Base-by-base conservation (phyloP, 2,797 vertebrate genomes). In the Epinephelus malabaricus region DNA sequence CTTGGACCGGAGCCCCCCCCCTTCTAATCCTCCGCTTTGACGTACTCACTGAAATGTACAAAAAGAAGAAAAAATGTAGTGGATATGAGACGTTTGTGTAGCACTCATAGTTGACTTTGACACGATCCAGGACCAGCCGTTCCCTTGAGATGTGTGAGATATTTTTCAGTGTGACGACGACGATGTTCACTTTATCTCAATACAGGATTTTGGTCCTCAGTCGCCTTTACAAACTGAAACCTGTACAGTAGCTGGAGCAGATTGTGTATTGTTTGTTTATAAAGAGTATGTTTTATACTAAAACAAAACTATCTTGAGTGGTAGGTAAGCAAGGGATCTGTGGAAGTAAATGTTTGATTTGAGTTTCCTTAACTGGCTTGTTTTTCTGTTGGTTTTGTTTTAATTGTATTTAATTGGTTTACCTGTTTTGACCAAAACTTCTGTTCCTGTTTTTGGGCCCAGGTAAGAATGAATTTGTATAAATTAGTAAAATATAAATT, bases 231-330 rank as follows among this genome's bases (percentile, higher is more conserved):
- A 93, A 87, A 45, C 74, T 83, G 86, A 92, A 94, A 85, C 90
- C 71, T 96, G 94, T 96, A 96, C 93, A 95, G 92, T 95, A 95
- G 93, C 92, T 89, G 92, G 94, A 93, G 81, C 93, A 95, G 95
- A 95, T 95, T 95, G 95, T 89, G 96, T 97, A 96, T 94, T 92
- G 94, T 96, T 95, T 95, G 95, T 97, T 97, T 96, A 96, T 96
- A 97, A 97, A 93, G 94, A 96, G 93, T 96, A 95, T 96, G 95
- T 96, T 96, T 96, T 96, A 94, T 94, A 95, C 95, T 96, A 95
- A 96, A 95, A 94, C 94, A 93, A 83, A 89, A 86, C 90, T 86
- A 92, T 89, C 94, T 96, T 85, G 93, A 82, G 91, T 96, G 94
- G 90, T 95, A 94, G 95, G 88, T 92, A 73, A 92, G 92, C 90